Conservation (phyloP, 2,888 invertebrate species). For the Polyploca ridens region DNA sequence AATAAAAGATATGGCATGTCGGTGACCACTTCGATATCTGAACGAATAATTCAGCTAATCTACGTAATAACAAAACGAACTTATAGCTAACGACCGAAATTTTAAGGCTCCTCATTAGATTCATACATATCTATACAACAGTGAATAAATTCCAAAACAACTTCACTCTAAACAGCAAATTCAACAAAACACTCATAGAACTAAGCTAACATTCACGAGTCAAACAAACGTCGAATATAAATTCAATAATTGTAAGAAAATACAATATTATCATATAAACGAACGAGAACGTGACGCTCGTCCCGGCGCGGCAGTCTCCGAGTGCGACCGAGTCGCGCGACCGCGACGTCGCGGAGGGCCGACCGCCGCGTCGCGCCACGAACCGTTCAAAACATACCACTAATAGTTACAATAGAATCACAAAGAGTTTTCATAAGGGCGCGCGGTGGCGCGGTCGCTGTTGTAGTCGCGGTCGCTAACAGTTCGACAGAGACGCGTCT, state of each 20-base stretch:
- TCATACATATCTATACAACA: slow-evolving; percentile 78
- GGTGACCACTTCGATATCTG: slow-evolving; percentile 53
- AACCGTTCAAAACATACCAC: slow-evolving; percentile 62
- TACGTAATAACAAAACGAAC: slow-evolving; percentile 71
- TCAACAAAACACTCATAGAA: slow-evolving; percentile 68
- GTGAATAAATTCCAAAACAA: slow-evolving; percentile 76
- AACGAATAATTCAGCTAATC: slow-evolving; percentile 58
- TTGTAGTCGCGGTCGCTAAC: slow-evolving; percentile 37
- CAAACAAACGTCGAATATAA: slow-evolving; percentile 55
- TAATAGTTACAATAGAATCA: slow-evolving; percentile 66
- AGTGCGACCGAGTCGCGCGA: slow-evolving; percentile 51
- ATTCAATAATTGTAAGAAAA: slow-evolving; percentile 49
- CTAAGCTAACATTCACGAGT: slow-evolving; percentile 68
- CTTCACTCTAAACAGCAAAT: slow-evolving; percentile 71
- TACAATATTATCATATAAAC: slow-evolving; percentile 36
- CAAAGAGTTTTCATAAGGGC: slow-evolving; percentile 57
- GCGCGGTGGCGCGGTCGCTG: slow-evolving; percentile 21
- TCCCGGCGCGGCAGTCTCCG: slow-evolving; percentile 54
- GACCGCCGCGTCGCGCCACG: neutral
- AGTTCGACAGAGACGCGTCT: slow-evolving; percentile 44
- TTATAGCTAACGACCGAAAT: slow-evolving; percentile 69
- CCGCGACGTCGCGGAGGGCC: slow-evolving; percentile 10
- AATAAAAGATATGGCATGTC: slow-evolving; percentile 59
- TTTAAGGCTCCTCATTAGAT: slow-evolving; percentile 74
- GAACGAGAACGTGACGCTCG: slow-evolving; percentile 41